phyloP scores from a whole-genome alignment of 2,113 vertebrate genomes.

The Gymnocephalus cernua region DNA sequence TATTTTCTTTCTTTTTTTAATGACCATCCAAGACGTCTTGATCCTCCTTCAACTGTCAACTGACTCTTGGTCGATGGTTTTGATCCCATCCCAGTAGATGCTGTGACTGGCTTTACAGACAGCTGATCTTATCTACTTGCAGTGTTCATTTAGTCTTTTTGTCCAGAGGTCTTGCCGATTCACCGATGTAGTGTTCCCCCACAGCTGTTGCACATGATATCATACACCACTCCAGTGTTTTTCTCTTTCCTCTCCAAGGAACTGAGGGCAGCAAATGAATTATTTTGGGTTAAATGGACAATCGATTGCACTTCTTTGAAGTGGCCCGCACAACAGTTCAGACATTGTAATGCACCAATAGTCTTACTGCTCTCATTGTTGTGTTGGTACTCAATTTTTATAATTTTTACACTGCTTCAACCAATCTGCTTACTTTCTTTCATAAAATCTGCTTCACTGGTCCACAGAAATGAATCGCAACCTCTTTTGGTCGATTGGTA shows the following conservation, averaged over 20 bases:
- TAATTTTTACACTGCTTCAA: neutral
- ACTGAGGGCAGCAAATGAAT: neutral
- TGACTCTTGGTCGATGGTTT: neutral
- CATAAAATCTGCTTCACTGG: neutral
- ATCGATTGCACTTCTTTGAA: slow-evolving; percentile 5
- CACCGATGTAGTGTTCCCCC: neutral
- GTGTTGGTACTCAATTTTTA: neutral
- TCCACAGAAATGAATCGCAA: neutral
- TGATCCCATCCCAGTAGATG: neutral
- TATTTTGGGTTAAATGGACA: neutral
- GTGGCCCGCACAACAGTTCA: neutral
- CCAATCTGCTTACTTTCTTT: neutral
- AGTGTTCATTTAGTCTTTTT: slow-evolving; percentile 12
- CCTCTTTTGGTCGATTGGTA: neutral
- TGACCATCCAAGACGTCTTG: neutral
- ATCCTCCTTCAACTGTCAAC: neutral
- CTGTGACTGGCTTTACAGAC: neutral
- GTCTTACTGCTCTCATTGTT: neutral
- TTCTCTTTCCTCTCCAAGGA: slow-evolving; percentile 1
- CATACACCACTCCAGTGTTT: neutral
- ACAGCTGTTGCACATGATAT: neutral
- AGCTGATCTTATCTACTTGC: neutral
- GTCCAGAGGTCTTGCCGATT: neutral
- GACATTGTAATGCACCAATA: neutral
- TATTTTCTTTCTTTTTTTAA: neutral